Evolutionary conservation across 1,140 invertebrate genomes (phyloP).

Genomic region (Calosoma granatense): DNA sequence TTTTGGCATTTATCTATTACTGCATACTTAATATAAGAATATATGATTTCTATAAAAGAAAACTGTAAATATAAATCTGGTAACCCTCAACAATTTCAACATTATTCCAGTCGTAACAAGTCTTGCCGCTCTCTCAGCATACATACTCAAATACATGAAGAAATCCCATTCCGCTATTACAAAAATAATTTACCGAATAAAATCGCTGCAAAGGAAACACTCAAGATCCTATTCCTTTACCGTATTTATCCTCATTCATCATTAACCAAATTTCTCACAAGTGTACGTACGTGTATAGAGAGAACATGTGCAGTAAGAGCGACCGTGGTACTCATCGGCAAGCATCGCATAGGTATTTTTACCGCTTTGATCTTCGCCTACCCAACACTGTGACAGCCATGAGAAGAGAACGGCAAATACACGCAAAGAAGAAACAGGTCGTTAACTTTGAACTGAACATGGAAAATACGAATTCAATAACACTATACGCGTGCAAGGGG

Average conservation of each 20-base stretch:
- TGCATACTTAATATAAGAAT: too few species aligned
- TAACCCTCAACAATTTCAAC: too few species aligned
- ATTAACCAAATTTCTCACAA: background rate
- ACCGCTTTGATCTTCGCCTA: background rate
- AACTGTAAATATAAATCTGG: too few species aligned
- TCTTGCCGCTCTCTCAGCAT: too few species aligned
- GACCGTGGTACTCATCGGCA: background rate
- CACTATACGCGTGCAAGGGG: background rate
- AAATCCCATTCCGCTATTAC: too few species aligned
- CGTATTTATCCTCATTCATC: background rate
- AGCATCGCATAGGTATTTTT: background rate
- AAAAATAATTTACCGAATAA: background rate
- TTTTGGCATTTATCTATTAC: too few species aligned
- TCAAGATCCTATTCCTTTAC: background rate
- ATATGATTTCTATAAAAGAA: too few species aligned
- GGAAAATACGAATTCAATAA: background rate
- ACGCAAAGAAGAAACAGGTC: background rate
- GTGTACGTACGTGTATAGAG: background rate
- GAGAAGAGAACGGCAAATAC: background rate
- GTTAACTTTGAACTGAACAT: constrained; percentile 1
- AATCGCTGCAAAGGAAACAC: background rate
- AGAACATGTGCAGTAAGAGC: background rate
- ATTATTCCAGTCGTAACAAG: too few species aligned
- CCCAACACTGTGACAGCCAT: background rate
- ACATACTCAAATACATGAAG: too few species aligned